Evolutionary conservation across 2,797 vertebrate species (phyloP).

Genomic region (Galago senegalensis): DNA sequence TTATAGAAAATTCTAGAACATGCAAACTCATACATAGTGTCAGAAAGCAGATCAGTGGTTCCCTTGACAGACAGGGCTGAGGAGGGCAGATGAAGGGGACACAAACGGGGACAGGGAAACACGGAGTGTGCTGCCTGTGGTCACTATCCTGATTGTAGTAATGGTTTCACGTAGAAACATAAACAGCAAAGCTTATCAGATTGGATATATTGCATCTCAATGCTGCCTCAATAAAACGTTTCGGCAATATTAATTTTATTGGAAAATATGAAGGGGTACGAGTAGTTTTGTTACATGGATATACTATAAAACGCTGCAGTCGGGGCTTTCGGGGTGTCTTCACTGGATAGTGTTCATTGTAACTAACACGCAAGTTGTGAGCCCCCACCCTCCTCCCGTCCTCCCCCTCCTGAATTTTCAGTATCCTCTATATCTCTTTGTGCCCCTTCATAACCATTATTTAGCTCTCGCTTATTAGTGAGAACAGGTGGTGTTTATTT

Average conservation of each 20-base stretch:
- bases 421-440: not conserved
- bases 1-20: not conserved
- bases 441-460: too few species aligned
- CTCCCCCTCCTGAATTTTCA: not conserved
- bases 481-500: not conserved
- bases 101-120: not conserved
- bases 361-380: not conserved
- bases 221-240: not conserved
- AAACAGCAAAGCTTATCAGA: not conserved
- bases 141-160: not conserved
- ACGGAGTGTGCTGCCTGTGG: not conserved
- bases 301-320: not conserved
- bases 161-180: not conserved
- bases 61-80: not conserved
- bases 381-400: too few species aligned
- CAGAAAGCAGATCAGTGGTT: not conserved
- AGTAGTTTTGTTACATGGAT: not conserved
- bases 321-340: not conserved
- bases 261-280: not conserved
- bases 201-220: not conserved
- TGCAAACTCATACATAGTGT: not conserved
- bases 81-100: not conserved
- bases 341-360: not conserved
- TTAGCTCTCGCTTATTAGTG: not conserved
- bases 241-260: not conserved